Base-by-base conservation (phyloP, 1,140 invertebrate genomes). In the Dinothrombium tinctorium region DNA sequence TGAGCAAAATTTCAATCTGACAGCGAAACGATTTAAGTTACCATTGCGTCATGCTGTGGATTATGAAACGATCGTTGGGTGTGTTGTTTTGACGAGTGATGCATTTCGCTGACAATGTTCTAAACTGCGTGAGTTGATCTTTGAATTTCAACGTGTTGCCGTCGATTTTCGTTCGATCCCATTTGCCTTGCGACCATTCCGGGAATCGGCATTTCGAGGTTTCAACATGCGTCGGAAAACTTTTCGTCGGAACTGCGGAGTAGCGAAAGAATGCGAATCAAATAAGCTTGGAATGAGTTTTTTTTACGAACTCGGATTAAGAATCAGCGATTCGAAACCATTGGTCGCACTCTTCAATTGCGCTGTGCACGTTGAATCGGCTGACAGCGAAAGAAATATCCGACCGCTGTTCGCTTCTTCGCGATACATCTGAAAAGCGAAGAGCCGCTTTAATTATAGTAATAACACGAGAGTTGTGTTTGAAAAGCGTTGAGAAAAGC, bases 361-460 rank as follows among this genome's bases (percentile, higher is more conserved):
- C 31, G 61, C 60, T 7, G 55, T 59, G 46, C 72, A 75, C 19
- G 71, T 73, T 0, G 71, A 74, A 50, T 75, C 72, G 20, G 65
- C 67, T 47, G 71, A 71, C n/a, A 75, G 61, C 0, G 71, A 64
- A 49, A 75, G 59, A 41, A 64, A 60, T 2, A 71, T 67, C 41
- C 61, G 61, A 4, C 69, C 69, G 36, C 60, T 68, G 23, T 49
- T 53, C 7, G 54, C 54, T 44, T 74, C 68, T 33, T 65, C 58
- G 14, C 64, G 59, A 48, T 67, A 74, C 21, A 73, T 48, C 33
- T 35, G 5, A 19, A 35, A 35, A 20, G 5, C 5, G n/a, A n/a
- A n/a, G n/a, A n/a, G n/a, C n/a, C n/a, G n/a, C n/a, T n/a, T n/a
- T n/a, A n/a, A n/a, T n/a, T n/a, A n/a, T n/a, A n/a, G n/a, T n/a